phyloP scores from a whole-genome alignment of 2,888 invertebrate species.

The Ochropacha duplaris region DNA sequence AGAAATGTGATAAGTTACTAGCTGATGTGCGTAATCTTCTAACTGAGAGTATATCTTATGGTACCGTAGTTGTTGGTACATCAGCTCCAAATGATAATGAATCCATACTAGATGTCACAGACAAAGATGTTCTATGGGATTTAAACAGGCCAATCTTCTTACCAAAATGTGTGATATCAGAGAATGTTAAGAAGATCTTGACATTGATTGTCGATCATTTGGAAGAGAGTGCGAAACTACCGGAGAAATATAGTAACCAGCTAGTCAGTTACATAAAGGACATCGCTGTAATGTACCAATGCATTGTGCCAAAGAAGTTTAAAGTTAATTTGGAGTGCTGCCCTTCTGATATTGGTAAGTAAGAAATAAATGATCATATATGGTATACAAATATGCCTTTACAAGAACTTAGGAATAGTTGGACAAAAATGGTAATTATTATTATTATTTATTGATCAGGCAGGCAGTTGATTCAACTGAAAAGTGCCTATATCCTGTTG shows the following conservation, averaged over 20 bases:
- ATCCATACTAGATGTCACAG: constrained; percentile 50
- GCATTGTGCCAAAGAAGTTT: constrained; percentile 69
- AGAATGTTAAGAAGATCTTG: constrained; percentile 67
- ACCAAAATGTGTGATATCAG: constrained; percentile 70
- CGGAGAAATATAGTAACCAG: constrained; percentile 62
- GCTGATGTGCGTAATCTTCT: constrained; percentile 61
- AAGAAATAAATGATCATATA: no score
- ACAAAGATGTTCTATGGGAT: constrained; percentile 53
- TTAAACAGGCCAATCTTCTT: constrained; percentile 65
- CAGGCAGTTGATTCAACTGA: no score
- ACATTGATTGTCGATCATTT: constrained; percentile 65
- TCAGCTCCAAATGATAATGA: constrained; percentile 40
- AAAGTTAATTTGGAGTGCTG: constrained; percentile 68
- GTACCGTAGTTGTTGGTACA: constrained; percentile 58
- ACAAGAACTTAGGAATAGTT: no score
- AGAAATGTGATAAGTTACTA: constrained; percentile 73
- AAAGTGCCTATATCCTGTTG: no score
- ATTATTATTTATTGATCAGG: no score
- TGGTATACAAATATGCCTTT: no score
- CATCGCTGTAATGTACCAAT: constrained; percentile 73
- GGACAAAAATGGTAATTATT: no score
- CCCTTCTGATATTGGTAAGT: constrained; percentile 74
- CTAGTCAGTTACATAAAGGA: constrained; percentile 66
- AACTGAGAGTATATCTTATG: constrained; percentile 62
- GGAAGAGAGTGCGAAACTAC: constrained; percentile 65